Evolutionary conservation across 2,797 vertebrate genomes (phyloP).

Genomic region (Dendrocincla tyrannina): DNA sequence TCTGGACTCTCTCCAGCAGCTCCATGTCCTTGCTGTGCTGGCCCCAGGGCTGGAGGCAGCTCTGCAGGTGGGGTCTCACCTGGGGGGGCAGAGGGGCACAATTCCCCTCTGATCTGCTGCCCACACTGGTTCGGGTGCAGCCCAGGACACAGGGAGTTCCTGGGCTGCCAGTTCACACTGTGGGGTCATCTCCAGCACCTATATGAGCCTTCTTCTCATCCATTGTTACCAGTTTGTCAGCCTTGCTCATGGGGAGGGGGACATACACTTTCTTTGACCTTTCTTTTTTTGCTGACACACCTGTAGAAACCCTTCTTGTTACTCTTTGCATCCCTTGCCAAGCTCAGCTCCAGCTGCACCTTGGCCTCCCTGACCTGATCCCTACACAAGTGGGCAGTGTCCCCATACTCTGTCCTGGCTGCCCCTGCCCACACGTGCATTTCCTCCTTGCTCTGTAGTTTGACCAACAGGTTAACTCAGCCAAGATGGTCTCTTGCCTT

Average conservation of each 20-base stretch:
- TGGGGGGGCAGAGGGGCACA: not conserved
- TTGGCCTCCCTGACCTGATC: not conserved
- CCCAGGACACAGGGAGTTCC: not conserved
- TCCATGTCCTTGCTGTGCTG: not conserved
- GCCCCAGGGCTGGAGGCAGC: not conserved
- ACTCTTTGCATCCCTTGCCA: not conserved
- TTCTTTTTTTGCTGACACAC: not conserved
- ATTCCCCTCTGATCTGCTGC: not conserved
- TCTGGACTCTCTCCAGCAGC: not conserved
- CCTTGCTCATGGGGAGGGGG: not conserved
- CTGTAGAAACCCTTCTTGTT: not conserved
- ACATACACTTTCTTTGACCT: not conserved
- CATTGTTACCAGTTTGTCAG: not conserved
- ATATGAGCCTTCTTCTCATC: not conserved
- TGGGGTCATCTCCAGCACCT: not conserved
- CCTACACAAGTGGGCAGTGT: not conserved
- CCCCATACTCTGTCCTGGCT: not conserved
- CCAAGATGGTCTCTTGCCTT: not conserved
- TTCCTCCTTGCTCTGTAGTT: not conserved
- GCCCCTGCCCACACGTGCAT: not conserved
- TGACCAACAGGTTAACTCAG: not conserved
- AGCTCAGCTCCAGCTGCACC: not conserved
- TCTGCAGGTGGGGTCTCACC: not conserved
- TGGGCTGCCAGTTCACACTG: not conserved
- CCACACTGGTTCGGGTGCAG: not conserved